phyloP scores from a whole-genome alignment of 2,888 invertebrate species.

The Lacanobia wlatinum region DNA sequence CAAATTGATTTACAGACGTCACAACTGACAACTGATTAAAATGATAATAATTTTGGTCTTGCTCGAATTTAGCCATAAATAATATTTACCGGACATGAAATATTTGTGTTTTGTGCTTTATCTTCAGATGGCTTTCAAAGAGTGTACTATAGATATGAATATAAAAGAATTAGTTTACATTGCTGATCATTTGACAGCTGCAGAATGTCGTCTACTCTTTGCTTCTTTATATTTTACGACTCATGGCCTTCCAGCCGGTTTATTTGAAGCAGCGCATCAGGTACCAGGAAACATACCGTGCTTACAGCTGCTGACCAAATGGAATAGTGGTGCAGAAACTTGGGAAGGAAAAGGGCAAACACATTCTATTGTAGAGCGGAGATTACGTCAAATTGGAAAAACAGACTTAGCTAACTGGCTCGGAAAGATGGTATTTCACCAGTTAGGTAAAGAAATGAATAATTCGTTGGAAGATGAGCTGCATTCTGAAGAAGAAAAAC shows the following conservation, averaged over 20 bases:
- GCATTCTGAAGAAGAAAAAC: slow-evolving; percentile 18
- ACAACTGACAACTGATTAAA: slow-evolving; percentile 31
- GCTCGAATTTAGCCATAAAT: not conserved
- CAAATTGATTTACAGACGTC: slow-evolving; percentile 20
- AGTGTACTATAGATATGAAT: slow-evolving; percentile 79
- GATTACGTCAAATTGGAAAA: slow-evolving; percentile 91
- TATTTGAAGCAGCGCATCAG: slow-evolving; percentile 76
- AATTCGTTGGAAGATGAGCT: slow-evolving; percentile 64
- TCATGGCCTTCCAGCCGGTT: slow-evolving; percentile 71
- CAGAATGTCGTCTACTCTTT: slow-evolving; percentile 91
- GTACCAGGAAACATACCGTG: slow-evolving; percentile 89
- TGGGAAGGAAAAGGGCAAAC: slow-evolving; percentile 90
- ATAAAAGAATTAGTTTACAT: slow-evolving; percentile 83
- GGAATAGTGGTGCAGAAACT: slow-evolving; percentile 84
- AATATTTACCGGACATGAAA: slow-evolving; percentile 32
- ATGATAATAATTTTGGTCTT: slow-evolving; percentile 3
- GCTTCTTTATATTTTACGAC: slow-evolving; percentile 89
- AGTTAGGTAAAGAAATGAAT: slow-evolving; percentile 88
- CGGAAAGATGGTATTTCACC: slow-evolving; percentile 89
- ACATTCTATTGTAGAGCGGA: slow-evolving; percentile 89
- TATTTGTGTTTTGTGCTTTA: slow-evolving; percentile 72
- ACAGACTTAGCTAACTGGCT: slow-evolving; percentile 92
- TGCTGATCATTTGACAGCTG: slow-evolving; percentile 89
- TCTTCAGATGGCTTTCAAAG: slow-evolving; percentile 56
- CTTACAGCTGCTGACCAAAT: slow-evolving; percentile 89